These are phyloP conservation scores for Drosophila sucinea DNA, from an alignment of 1,140 invertebrate species.

Conservation along the genomic window DNA sequence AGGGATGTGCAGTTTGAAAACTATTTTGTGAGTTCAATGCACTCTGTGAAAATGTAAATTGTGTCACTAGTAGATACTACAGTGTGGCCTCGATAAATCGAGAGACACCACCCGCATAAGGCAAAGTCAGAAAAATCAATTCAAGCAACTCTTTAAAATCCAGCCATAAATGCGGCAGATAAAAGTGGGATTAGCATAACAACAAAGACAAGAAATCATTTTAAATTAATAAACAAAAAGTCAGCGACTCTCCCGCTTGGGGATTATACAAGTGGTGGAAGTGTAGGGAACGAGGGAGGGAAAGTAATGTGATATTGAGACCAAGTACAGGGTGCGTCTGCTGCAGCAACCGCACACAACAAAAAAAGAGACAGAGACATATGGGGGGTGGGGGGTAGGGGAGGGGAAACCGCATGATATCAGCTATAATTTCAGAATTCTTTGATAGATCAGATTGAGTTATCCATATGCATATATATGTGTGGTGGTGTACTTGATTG, in stretches of 20 bases:
- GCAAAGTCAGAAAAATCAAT: constrained; percentile 35
- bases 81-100: constrained; percentile 31
- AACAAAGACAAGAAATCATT: constrained; percentile 34
- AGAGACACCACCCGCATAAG: constrained; percentile 31
- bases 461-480: neutral
- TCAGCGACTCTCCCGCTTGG: constrained; percentile 34
- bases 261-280: neutral
- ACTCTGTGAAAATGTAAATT: constrained; percentile 24
- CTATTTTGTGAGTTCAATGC: constrained; percentile 42
- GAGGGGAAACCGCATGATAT: constrained; percentile 47
- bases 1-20: constrained; percentile 24
- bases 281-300: neutral
- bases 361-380: constrained; percentile 31
- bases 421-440: constrained; percentile 42
- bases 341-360: constrained; percentile 32
- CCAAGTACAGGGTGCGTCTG: constrained; percentile 58
- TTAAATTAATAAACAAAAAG: constrained; percentile 64
- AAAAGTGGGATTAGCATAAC: constrained; percentile 44
- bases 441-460: constrained; percentile 19
- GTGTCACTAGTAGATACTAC: constrained; percentile 27
- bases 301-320: constrained; percentile 63
- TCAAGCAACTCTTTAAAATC: constrained; percentile 43
- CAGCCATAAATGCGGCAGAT: constrained; percentile 39
- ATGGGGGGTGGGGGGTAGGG: neutral
- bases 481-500: constrained; percentile 29